phyloP scores from a whole-genome alignment of 1,140 invertebrate species.

The Drosophila repleta region DNA sequence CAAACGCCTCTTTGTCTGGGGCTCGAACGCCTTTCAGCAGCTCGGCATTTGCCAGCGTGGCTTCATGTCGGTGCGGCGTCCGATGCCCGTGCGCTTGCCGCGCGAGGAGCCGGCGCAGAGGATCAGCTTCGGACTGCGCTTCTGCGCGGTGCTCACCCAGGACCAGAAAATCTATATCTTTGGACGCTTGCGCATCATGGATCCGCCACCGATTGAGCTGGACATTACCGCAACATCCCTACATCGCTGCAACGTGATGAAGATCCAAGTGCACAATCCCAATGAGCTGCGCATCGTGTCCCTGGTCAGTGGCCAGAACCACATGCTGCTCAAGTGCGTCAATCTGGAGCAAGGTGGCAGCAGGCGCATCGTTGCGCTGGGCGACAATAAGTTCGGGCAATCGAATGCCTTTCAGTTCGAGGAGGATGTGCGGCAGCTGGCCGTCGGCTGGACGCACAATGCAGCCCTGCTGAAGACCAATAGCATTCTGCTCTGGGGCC shows the following conservation, averaged over 20 bases:
- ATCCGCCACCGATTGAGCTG: slow-evolving; percentile 70
- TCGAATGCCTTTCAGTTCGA: slow-evolving; percentile 73
- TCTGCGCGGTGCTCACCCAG: slow-evolving; percentile 88
- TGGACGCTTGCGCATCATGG: slow-evolving; percentile 66
- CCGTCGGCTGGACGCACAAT: slow-evolving; percentile 91
- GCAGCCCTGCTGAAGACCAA: slow-evolving; percentile 86
- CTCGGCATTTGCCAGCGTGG: slow-evolving; percentile 86
- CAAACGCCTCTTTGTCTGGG: slow-evolving; percentile 89
- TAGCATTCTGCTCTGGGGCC: slow-evolving; percentile 89
- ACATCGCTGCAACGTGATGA: slow-evolving; percentile 69
- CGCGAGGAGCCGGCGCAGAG: slow-evolving; percentile 74
- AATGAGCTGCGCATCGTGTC: slow-evolving; percentile 61
- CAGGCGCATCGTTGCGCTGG: slow-evolving; percentile 86
- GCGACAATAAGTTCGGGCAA: slow-evolving; percentile 91
- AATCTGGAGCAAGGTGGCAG: slow-evolving; percentile 44
- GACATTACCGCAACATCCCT: slow-evolving; percentile 70
- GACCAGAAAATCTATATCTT: slow-evolving; percentile 83
- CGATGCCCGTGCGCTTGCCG: slow-evolving; percentile 78
- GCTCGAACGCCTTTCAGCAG: slow-evolving; percentile 90
- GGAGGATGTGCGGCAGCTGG: slow-evolving; percentile 84
- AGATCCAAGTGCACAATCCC: slow-evolving; percentile 62
- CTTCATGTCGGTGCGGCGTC: slow-evolving; percentile 83
- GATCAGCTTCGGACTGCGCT: slow-evolving; percentile 87
- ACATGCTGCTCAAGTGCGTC: slow-evolving; percentile 87
- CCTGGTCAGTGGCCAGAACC: slow-evolving; percentile 88